A percentile compares a stretch with the other conserved stretches of the same genome.
Conservation (phyloP, 2,797 vertebrate genomes). For the Hyperoplus immaculatus region DNA sequence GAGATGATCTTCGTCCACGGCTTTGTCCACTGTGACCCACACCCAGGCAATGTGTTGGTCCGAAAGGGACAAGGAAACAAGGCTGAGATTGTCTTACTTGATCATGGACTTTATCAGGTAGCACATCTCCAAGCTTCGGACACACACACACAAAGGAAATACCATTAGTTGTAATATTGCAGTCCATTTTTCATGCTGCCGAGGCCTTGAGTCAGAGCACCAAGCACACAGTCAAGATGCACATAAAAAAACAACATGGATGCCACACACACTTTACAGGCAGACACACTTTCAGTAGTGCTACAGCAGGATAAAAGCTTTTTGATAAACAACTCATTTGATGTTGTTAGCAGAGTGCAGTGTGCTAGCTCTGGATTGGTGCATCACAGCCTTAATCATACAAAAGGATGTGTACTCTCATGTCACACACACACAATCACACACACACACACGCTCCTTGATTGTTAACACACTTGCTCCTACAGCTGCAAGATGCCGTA, state of each 20-base stretch:
- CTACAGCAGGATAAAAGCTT: slow-evolving; percentile 81
- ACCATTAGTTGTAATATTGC: slow-evolving; percentile 75
- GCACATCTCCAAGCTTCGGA: slow-evolving; percentile 52
- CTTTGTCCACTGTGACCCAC: slow-evolving; percentile 98
- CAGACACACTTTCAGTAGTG: slow-evolving; percentile 53
- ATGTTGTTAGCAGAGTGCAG: slow-evolving; percentile 68
- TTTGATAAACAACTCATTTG: slow-evolving; percentile 84
- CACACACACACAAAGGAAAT: slow-evolving; percentile 43
- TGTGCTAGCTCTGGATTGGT: slow-evolving; percentile 57
- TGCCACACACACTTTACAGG: slow-evolving; percentile 24
- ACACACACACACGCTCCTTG: slow-evolving; percentile 30
- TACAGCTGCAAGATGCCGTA: slow-evolving; percentile 26
- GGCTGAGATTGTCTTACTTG: slow-evolving; percentile 92
- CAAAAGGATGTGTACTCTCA: slow-evolving; percentile 20
- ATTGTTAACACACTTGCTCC: slow-evolving; percentile 40
- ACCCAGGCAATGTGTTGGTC: slow-evolving; percentile 96
- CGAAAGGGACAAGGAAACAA: slow-evolving; percentile 87
- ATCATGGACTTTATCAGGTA: slow-evolving; percentile 98
- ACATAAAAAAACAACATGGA: slow-evolving; percentile 30
- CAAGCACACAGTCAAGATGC: slow-evolving; percentile 34
- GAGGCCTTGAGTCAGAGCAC: slow-evolving; percentile 57
- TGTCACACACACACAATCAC: slow-evolving; percentile 24
- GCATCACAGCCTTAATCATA: slow-evolving; percentile 58
- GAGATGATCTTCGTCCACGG: slow-evolving; percentile 99
- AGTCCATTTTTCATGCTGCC: slow-evolving; percentile 78